phyloP scores from a whole-genome alignment of 2,113 vertebrate species.

The Acanthisitta chloris region DNA sequence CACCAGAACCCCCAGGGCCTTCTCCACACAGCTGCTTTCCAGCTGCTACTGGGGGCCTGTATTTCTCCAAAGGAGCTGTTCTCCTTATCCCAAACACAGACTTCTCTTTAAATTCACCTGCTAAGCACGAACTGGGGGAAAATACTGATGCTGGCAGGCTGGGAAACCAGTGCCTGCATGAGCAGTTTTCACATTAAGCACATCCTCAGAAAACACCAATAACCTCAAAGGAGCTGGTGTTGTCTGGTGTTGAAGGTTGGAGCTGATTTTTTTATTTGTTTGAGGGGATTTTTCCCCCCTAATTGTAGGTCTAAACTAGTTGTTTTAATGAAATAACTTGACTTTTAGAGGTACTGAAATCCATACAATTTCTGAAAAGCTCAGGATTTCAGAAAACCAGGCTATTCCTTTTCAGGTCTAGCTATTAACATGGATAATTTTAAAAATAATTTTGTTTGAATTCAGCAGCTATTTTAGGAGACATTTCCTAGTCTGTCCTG shows the following conservation, averaged over 20 bases:
- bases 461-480: not conserved
- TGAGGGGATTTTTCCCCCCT: not conserved
- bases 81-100: fast-evolving
- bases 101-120: not conserved
- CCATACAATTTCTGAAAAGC: not conserved
- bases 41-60: too few relatives aligned
- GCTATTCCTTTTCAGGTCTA: not conserved
- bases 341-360: not conserved
- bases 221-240: not conserved
- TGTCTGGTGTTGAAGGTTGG: not conserved
- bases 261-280: not conserved
- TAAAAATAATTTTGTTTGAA: not conserved
- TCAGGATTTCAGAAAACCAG: not conserved
- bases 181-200: not conserved
- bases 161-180: not conserved
- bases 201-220: not conserved
- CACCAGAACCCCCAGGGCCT: too few relatives aligned
- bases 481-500: not conserved
- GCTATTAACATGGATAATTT: not conserved
- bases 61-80: too few relatives aligned
- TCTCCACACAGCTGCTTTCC: too few relatives aligned
- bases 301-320: not conserved
- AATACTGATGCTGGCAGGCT: not conserved
- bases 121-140: not conserved
- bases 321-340: not conserved